Conservation (phyloP, 2,113 vertebrate genomes). For the Camelus bactrianus region DNA sequence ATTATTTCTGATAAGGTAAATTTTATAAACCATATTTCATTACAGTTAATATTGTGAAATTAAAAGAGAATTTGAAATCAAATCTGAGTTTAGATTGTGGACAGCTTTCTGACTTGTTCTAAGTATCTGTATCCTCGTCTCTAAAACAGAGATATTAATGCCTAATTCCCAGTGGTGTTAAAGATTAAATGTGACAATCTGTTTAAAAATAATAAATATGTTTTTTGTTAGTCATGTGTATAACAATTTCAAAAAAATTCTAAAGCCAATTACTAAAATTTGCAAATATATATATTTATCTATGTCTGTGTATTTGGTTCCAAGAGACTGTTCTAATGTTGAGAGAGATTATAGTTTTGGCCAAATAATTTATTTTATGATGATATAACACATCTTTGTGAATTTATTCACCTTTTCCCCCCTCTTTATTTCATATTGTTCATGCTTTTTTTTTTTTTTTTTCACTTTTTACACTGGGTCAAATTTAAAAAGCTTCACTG, state of each 20-base stretch:
- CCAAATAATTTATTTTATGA: not conserved
- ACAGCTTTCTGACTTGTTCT: not conserved
- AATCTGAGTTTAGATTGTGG: not conserved
- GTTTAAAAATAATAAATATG: not conserved
- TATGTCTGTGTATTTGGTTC: not conserved
- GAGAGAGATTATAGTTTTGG: not conserved
- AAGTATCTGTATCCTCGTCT: not conserved
- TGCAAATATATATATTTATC: not conserved
- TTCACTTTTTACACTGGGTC: not conserved
- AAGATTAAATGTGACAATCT: not conserved
- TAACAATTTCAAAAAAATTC: not conserved
- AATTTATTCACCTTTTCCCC: constrained; percentile 15
- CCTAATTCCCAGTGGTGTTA: not conserved
- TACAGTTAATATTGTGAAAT: not conserved
- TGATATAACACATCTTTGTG: not conserved
- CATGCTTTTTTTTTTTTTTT: not conserved
- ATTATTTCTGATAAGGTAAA: constrained; percentile 23
- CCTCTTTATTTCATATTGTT: not conserved
- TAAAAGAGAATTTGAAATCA: constrained; percentile 34
- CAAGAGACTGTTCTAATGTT: not conserved
- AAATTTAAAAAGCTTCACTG: constrained; percentile 26
- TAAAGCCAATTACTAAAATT: not conserved
- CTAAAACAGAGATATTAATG: not conserved
- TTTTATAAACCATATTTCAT: not conserved
- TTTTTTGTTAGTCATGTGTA: not conserved